phyloP scores from a whole-genome alignment of 2,888 invertebrate genomes.

The Cataglyphis albicans region DNA sequence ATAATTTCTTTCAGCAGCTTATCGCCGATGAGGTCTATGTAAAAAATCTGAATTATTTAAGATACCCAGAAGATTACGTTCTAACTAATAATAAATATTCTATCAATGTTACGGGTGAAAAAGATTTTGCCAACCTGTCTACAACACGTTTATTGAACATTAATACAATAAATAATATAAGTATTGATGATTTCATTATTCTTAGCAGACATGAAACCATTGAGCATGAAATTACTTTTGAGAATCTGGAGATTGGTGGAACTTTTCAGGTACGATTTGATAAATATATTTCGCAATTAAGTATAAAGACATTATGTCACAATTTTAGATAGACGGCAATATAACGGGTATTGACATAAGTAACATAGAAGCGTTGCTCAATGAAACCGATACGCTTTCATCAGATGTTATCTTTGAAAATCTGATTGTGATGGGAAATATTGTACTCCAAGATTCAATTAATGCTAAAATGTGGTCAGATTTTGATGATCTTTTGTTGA shows the following conservation, averaged over 20 bases:
- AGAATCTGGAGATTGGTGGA: conserved; percentile 87
- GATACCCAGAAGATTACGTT: conserved; percentile 87
- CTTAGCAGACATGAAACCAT: conserved; percentile 86
- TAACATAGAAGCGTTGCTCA: conserved; percentile 82
- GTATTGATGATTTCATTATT: conserved; percentile 86
- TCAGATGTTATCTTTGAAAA: conserved; percentile 86
- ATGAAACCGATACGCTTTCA: conserved; percentile 84
- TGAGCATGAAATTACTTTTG: conserved; percentile 86
- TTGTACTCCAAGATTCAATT: conserved; percentile 85
- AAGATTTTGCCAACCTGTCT: conserved; percentile 86
- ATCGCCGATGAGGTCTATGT: conserved; percentile 74
- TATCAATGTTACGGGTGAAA: conserved; percentile 85
- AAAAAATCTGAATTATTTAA: conserved; percentile 86
- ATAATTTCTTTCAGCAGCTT: conserved; percentile 58
- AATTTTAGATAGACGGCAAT: conserved; percentile 86
- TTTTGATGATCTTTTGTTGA: conserved; percentile 87
- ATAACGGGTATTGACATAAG: conserved; percentile 83
- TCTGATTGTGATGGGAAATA: conserved; percentile 87
- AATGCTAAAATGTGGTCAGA: conserved; percentile 84
- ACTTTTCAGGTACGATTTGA: conserved; percentile 85
- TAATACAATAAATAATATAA: conserved; percentile 86
- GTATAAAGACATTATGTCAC: background rate
- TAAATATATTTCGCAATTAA: conserved; percentile 1
- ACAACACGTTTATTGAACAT: conserved; percentile 83
- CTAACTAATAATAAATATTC: conserved; percentile 80